Base-by-base conservation (phyloP, 2,797 vertebrate species). In the Vipera ursinii region DNA sequence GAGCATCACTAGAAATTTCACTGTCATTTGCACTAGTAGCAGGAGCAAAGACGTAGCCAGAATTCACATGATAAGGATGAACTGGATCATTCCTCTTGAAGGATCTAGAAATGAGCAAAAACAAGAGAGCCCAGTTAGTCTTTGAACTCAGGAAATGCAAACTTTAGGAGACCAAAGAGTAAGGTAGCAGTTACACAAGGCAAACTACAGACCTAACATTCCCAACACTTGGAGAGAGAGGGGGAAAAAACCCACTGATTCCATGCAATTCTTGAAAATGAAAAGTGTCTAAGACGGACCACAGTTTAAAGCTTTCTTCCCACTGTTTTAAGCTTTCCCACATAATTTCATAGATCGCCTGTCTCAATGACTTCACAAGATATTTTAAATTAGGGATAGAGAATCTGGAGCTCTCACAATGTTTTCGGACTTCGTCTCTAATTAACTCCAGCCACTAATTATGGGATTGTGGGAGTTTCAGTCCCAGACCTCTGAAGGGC, bases 11-110 rank as follows among this genome's bases (percentile, higher is more conserved):
- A 96, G 99, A 99, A 92, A 99, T 98, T 94, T 99, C 99, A 15
- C 99, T 99, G 96, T 99, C 99, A 0, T 99, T 99, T 78, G 99
- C 99, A 51, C 99, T 99, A 97, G 98, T 98, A 92, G 98, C 98
- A 0, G 99, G 99, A 4, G 98, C 99, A 1, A 99, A 98, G 12
- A 98, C 98, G 60, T 98, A 99, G 95, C 99, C 99, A 0, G 98
- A 98, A 90, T 98, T 98, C 93, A 98, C 97, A 20, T 98, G 99
- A 96, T 98, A 99, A 0, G 98, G 98, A 94, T 97, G 98, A 93
- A 98, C 60, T 0, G 98, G 97, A 53, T 99, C 98, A 0, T 95
- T 98, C 95, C 98, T 98, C 97, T 98, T 98, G 97, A 98, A 98
- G 5, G 98, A 98, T 97, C 99, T 99, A 96, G 1, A 91, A 82